These are phyloP conservation scores for Erythrocercus mccallii DNA, from an alignment of 2,113 vertebrate species.

Conservation along the genomic window DNA sequence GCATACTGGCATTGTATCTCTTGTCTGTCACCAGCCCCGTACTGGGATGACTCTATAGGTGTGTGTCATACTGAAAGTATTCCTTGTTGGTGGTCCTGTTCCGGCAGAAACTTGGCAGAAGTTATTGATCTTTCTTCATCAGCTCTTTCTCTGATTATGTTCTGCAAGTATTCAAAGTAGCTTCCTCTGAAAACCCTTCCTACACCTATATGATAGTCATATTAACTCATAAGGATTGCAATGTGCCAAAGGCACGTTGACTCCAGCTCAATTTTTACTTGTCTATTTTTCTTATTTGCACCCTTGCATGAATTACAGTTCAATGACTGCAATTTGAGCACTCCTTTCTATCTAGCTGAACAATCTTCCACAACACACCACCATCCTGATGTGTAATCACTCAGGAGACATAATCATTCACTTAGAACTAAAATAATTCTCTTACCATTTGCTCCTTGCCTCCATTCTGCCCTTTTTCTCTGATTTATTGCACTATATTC, in stretches of 20 bases:
- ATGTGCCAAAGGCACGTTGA: accelerated
- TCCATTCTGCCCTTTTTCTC: slow-evolving; percentile 51
- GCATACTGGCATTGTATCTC: background rate
- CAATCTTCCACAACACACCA: background rate
- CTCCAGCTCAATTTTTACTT: background rate
- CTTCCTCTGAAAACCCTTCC: background rate
- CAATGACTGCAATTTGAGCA: background rate
- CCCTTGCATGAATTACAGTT: background rate
- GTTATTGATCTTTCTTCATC: slow-evolving; percentile 62
- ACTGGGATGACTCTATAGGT: slow-evolving; percentile 31
- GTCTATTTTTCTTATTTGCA: background rate
- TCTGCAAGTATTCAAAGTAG: background rate
- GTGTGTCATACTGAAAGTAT: slow-evolving; percentile 71
- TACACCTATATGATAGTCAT: background rate
- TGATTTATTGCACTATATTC: slow-evolving; percentile 51
- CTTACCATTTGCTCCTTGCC: background rate
- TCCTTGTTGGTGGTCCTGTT: slow-evolving; percentile 72
- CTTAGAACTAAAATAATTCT: slow-evolving; percentile 61
- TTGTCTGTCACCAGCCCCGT: background rate
- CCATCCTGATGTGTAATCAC: slow-evolving; percentile 26
- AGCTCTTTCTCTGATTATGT: background rate
- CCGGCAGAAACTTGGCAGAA: slow-evolving; percentile 80
- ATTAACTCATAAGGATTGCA: background rate
- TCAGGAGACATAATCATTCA: slow-evolving; percentile 50
- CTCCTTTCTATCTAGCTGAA: slow-evolving; percentile 22